Base-by-base conservation (phyloP, 1,140 invertebrate species). In the Diuraphis noxia region DNA sequence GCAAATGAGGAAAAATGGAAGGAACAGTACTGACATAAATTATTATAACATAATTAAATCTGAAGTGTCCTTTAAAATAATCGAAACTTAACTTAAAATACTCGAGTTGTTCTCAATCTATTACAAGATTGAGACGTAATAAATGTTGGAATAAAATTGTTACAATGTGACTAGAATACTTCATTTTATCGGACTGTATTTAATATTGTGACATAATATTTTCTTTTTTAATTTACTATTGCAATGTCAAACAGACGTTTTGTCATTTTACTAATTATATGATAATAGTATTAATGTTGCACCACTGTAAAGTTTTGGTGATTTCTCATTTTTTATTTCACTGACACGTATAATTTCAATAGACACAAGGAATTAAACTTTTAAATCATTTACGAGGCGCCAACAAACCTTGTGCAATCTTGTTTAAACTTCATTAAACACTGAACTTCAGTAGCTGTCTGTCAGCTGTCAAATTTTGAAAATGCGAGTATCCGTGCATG, bases 401-500 rank as follows among this genome's bases (percentile, higher is more conserved):
- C 77, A 79, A 43, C 38, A 90, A 90, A 90, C 41, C 63, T 38
- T 38, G 38, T 13, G 41, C 88, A 81, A 52, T 91, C 43, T 82
- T 52, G 89, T 91, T 91, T 91, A 82, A 91, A 91, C 77, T 91
- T 91, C 89, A 49, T 91, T 91, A 91, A 82, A 49, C 89, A 52
- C 23, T 41, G 34, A 82, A 91, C 89, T 82, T 81, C 41, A 30
- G 72, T 81, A 36, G 77, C 77, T 90, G 88, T 90, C 88, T 81
- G 72, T 90, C 88, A 90, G 77, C 89, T 46, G 89, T 91, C 89
- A 91, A 46, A 91, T 91, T 72, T 81, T 77, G 17, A 25, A 82
- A 91, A 49, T 25, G 41, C 77, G 43, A 43, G 30, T 30, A 43
- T 49, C 19, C 34, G 63, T n/a, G n/a, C 72, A 23, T 52, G 85